Base-by-base conservation (phyloP, 2,113 vertebrate species). In the Aptenodytes patagonicus region DNA sequence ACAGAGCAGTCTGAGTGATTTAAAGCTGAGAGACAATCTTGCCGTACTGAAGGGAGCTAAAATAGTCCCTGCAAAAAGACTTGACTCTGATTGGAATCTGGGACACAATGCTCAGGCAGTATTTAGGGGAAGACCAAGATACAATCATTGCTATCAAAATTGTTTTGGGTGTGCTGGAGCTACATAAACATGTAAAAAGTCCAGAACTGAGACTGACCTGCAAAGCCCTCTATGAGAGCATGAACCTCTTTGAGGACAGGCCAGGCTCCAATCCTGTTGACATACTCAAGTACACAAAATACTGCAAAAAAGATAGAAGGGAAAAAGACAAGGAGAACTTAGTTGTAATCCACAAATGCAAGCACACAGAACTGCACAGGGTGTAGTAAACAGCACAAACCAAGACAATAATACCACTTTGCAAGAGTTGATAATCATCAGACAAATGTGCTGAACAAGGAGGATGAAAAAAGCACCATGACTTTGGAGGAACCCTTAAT, bases 51-150 rank as follows among this genome's bases (percentile, higher is more conserved):
- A 88, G 36, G 49, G 40, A 96, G 78, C 82, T 88, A 92, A 93
- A 96, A 94, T 8, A 95, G 90, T 65, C 52, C 44, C 82, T 46
- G 61, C 90, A 91, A 76, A 96, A 89, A 93, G 90, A 91, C 65
- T 66, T 9, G 12, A 58, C 31, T 54, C 31, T 47, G 44, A 60
- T 36, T 76, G 40, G 73, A 91, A 91, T 90, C 92, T 54, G 44
- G 95, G 78, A 91, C 91, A 93, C 61, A 85, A 61, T 44, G 42
- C 87, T 94, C 70, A 77, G 49, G 57, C 57, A 76, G 49, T 54
- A 49, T 85, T 95, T 85, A 94, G 73, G 40, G 66, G 61, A 91
- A 85, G 62, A 96, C 40, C 21, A 61, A 91, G 38, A 83, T 85
- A 87, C 13, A 89, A 87, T 72, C 26, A 22, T 38, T 47, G 60